Conservation (phyloP, 2,888 invertebrate genomes). For the Miltochrista miniata region DNA sequence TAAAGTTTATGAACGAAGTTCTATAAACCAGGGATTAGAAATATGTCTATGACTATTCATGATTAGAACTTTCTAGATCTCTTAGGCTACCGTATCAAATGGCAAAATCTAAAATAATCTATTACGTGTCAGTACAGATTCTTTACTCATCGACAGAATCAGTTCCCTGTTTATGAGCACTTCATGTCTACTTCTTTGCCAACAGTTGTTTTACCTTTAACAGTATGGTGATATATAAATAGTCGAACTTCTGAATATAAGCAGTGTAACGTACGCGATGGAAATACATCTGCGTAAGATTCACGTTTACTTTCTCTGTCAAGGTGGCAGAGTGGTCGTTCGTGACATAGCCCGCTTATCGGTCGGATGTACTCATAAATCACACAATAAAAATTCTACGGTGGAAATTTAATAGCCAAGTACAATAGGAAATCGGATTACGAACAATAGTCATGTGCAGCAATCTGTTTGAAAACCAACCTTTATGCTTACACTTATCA, state of each 20-base stretch:
- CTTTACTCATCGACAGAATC: conserved; percentile 16
- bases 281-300: conserved; percentile 16
- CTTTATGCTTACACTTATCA: conserved; percentile 7
- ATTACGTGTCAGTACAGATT: conserved; percentile 20
- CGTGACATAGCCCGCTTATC: conserved; percentile 48
- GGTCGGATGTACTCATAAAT: conserved; percentile 11
- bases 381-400: conserved; percentile 24
- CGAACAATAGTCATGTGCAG: conserved; percentile 26
- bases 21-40: no score
- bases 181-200: conserved; percentile 16
- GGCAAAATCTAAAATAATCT: no score
- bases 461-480: conserved; percentile 21
- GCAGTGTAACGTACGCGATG: conserved; percentile 21
- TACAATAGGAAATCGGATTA: conserved; percentile 28
- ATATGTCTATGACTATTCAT: no score
- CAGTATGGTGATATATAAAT: background rate
- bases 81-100: no score
- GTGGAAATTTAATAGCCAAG: conserved; percentile 20
- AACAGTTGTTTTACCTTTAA: conserved; percentile 22
- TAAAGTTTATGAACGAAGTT: no score
- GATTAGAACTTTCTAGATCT: no score
- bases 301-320: conserved; percentile 52
- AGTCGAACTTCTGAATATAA: background rate
- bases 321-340: conserved; percentile 39
- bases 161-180: conserved; percentile 16